Evolutionary conservation across 2,113 vertebrate species (phyloP), one percentile per base, ranked within the genome.

Genomic region (Onychostruthus taczanowskii): DNA sequence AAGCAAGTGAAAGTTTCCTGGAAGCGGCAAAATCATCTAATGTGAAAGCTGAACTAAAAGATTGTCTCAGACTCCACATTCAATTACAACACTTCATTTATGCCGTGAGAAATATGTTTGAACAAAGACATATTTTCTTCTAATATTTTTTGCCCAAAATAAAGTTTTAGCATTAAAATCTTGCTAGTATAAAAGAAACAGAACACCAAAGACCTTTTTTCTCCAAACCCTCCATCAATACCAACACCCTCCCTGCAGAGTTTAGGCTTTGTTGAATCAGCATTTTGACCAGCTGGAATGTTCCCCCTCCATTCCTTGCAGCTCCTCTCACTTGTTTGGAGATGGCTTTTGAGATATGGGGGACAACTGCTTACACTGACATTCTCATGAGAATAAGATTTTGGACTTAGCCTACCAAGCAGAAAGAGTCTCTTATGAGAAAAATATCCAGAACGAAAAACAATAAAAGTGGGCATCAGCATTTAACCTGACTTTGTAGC

Each of bases 361-460:
- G 10, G 10, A 69, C 0, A 0, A 35, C 33, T 89, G 23, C 55
- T 55, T 31, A 28, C 17, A 52, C 10, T 23, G 61, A 27, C 6
- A 10, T 37, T 56, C 55, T 59, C 55, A 33, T 6, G 13, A 78
- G 49, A 85, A 22, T 43, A 49, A 73, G 24, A 31, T 37, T 81
- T 80, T 50, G 53, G 43, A 47, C 68, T 61, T 31, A 23, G 47
- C 28, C 58, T n/a, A 23, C 27, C 24, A 31, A 5, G 80, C 4
- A 92, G 72, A 85, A 85, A 73, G 12, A 53, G 2, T 9, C 11
- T 46, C 18, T 53, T 31, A 20, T 6, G 24, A 83, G 8, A 64
- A 62, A 50, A 44, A 37, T 21, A 35, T 49, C 33, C 15, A 68
- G 39, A 41, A 67, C 6, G 6, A 70, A 27, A 7, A 47, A 55